Base-by-base conservation (phyloP, 2,113 vertebrate species). In the Leptobrachium ailaonicum region DNA sequence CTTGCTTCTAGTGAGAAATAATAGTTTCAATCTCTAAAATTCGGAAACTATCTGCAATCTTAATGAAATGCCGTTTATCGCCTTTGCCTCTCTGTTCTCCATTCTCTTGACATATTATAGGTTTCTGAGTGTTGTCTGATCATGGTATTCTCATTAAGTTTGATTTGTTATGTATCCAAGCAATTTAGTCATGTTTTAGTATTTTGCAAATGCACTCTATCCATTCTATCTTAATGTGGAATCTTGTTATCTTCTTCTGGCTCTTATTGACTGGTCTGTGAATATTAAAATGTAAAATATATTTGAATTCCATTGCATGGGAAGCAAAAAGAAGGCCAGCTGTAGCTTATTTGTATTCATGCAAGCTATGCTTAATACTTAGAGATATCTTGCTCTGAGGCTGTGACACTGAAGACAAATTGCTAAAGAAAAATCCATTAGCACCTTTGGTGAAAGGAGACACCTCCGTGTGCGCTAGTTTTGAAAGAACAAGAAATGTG, bases 401-500 rank as follows among this genome's bases (percentile, higher is more conserved):
- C 67, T 79, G 77, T 79, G 77, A 79, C 77, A 79, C 75, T 72
- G 69, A 79, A 79, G 77, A 79, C 69, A 79, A 79, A 79, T 79
- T 79, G 77, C 77, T 72, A 63, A 66, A 72, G 77, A 72, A 79
- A 79, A 79, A 79, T 72, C 77, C 77, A 79, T 79, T 79, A 79
- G 60, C 77, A 79, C 69, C 58, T 79, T 67, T 72, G 77, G 68
- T 72, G 77, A 64, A 72, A 79, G 77, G 77, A 79, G 77, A 72
- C 77, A 79, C 68, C 77, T 79, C 69, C 10, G 68, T 41, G 60
- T 79, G 77, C 66, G 71, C 77, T 79, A 79, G 58, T 79, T 79
- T 66, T 72, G 64, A 11, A 67, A 67, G 40, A 67, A 13, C 13
- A 79, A 79, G 58, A 10, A 64, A 79, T 64, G 58, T 53, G 77